These are phyloP conservation scores for Macrosoma leucophasiata DNA, from an alignment of 2,888 invertebrate species.

Conservation along the genomic window DNA sequence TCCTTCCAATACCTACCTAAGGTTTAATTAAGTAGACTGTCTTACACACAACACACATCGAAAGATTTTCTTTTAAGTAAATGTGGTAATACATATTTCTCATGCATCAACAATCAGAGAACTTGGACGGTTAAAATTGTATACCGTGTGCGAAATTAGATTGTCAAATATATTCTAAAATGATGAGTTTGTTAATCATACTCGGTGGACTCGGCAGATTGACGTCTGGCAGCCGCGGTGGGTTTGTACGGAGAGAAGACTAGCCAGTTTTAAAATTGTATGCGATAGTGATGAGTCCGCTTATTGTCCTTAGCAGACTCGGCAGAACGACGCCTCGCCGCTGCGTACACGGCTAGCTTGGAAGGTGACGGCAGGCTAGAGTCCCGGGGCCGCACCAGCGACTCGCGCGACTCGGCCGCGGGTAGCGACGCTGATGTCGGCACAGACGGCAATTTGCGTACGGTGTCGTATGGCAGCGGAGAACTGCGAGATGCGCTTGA, in stretches of 20 bases:
- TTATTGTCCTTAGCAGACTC: constrained; percentile 76
- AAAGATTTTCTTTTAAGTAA: too few relatives aligned
- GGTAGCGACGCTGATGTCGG: constrained; percentile 69
- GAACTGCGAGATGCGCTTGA: constrained; percentile 63
- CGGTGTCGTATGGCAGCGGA: constrained; percentile 62
- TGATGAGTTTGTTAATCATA: too few relatives aligned
- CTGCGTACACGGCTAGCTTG: constrained; percentile 77
- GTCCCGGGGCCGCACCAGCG: constrained; percentile 61
- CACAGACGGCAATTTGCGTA: constrained; percentile 62
- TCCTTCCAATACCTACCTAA: too few relatives aligned
- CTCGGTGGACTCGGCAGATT: too few relatives aligned
- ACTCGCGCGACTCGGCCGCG: constrained; percentile 69
- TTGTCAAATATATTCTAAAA: too few relatives aligned
- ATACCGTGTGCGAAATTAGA: too few relatives aligned
- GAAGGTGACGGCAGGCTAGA: constrained; percentile 77
- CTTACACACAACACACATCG: too few relatives aligned
- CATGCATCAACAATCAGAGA: too few relatives aligned
- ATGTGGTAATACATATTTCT: too few relatives aligned
- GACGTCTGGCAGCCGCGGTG: too few relatives aligned
- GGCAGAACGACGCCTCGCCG: constrained; percentile 70
- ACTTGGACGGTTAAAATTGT: too few relatives aligned
- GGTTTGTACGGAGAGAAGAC: not conserved
- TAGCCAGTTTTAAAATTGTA: constrained; percentile 80
- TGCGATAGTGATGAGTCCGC: constrained; percentile 78
- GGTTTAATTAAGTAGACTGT: too few relatives aligned